These are phyloP conservation scores for Acromyrmex heyeri DNA, from an alignment of 1,140 invertebrate species.

Conservation along the genomic window DNA sequence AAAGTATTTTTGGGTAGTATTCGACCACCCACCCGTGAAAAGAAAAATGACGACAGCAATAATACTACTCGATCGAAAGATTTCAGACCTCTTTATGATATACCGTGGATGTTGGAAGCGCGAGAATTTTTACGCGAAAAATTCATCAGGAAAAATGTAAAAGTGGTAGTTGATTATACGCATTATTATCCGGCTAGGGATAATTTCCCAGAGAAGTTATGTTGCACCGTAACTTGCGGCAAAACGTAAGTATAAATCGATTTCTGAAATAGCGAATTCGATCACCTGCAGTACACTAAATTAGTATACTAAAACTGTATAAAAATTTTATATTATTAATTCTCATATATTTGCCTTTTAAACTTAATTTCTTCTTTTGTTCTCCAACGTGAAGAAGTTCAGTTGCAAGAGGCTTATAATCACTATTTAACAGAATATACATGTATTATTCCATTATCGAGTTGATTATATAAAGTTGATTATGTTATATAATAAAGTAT, in stretches of 20 bases:
- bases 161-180: slow-evolving; percentile 97
- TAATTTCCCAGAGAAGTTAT: slow-evolving; percentile 97
- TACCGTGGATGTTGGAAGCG: slow-evolving; percentile 99
- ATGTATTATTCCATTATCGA: too few relatives aligned
- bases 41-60: slow-evolving; percentile 89
- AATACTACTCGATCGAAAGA: slow-evolving; percentile 88
- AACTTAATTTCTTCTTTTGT: too few relatives aligned
- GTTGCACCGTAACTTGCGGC: slow-evolving; percentile 95
- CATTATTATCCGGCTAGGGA: slow-evolving; percentile 94
- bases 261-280: neutral
- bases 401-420: too few relatives aligned
- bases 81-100: slow-evolving; percentile 97
- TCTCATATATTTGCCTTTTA: too few relatives aligned
- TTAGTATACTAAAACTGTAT: too few relatives aligned
- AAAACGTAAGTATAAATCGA: slow-evolving; percentile 90
- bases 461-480: too few relatives aligned
- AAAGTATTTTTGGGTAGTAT: slow-evolving; percentile 99
- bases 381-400: too few relatives aligned
- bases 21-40: slow-evolving; percentile 93
- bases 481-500: too few relatives aligned
- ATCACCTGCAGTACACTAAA: too few relatives aligned
- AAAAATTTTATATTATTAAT: too few relatives aligned
- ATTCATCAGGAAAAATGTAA: slow-evolving; percentile 98
- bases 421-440: too few relatives aligned
- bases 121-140: slow-evolving; percentile 98